A percentile compares a stretch with the other conserved stretches of the same genome.
Evolutionary conservation across 1,140 invertebrate species (phyloP).

Genomic region (Bombus terrestris): DNA sequence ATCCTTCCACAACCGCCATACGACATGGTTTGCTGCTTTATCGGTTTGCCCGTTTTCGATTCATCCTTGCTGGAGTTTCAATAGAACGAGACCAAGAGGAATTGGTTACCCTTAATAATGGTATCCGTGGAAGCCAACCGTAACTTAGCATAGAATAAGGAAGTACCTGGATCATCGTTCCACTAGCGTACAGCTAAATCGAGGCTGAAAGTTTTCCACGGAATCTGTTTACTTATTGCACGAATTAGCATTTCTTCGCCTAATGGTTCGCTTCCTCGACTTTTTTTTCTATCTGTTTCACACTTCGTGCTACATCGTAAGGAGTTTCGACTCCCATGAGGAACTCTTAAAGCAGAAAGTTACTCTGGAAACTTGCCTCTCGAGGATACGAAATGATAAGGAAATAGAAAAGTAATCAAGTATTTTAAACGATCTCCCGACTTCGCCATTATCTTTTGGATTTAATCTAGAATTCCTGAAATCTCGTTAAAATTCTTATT

Average conservation of each 20-base stretch:
- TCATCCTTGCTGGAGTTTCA: conserved; percentile 55
- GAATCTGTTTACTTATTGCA: conserved; percentile 55
- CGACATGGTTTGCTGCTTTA: conserved; percentile 62
- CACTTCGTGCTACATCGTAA: neutral
- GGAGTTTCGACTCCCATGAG: neutral
- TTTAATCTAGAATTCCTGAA: neutral
- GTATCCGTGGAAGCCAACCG: conserved; percentile 38
- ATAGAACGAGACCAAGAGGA: conserved; percentile 48
- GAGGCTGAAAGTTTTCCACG: neutral
- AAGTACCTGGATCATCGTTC: conserved; percentile 1
- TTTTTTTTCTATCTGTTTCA: neutral
- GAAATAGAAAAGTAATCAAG: conserved; percentile 4
- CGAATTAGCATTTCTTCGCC: conserved; percentile 36
- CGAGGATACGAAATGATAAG: neutral
- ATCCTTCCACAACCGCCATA: conserved; percentile 50
- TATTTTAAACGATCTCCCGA: neutral
- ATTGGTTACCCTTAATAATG: conserved; percentile 68
- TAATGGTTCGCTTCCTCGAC: neutral
- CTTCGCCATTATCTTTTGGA: neutral
- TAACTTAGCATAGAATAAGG: conserved; percentile 43
- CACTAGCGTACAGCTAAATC: neutral
- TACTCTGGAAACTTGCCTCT: neutral
- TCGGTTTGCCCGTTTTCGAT: conserved; percentile 48
- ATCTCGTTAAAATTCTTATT: neutral
- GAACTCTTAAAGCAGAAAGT: neutral